Conservation (phyloP, 2,797 vertebrate species). For the Acomys russatus region DNA sequence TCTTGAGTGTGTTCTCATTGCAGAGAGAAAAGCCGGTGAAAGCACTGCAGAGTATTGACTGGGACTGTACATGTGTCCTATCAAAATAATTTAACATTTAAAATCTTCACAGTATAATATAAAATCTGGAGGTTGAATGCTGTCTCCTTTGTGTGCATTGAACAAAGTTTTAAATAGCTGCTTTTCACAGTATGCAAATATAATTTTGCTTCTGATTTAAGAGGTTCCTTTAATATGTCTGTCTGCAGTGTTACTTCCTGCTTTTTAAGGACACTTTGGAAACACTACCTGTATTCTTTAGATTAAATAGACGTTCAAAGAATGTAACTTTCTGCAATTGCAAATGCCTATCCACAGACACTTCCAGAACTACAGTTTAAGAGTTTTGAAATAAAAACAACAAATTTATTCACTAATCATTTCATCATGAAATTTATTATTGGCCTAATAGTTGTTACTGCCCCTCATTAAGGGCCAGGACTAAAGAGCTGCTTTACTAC, state of each 20-base stretch:
- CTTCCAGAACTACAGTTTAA: not conserved
- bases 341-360: not conserved
- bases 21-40: conserved; percentile 82
- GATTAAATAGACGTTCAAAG: not conserved
- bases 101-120: conserved; percentile 3
- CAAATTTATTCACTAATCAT: conserved; percentile 12
- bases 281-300: not conserved
- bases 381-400: conserved; percentile 43
- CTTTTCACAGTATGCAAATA: not conserved
- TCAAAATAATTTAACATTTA: conserved; percentile 55
- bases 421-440: not conserved
- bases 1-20: conserved; percentile 72
- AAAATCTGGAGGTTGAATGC: conserved; percentile 22
- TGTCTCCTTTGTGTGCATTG: not conserved
- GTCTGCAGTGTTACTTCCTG: not conserved
- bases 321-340: not conserved
- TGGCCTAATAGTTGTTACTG: not conserved
- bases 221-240: not conserved
- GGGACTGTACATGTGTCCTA: not conserved
- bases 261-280: conserved; percentile 43
- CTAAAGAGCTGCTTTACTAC: not conserved
- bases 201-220: conserved; percentile 47
- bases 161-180: conserved; percentile 14
- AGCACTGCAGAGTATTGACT: conserved; percentile 7
- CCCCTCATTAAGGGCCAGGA: not conserved